phyloP scores from a whole-genome alignment of 2,113 vertebrate genomes.

The Machaerirhynchus nigripectus region DNA sequence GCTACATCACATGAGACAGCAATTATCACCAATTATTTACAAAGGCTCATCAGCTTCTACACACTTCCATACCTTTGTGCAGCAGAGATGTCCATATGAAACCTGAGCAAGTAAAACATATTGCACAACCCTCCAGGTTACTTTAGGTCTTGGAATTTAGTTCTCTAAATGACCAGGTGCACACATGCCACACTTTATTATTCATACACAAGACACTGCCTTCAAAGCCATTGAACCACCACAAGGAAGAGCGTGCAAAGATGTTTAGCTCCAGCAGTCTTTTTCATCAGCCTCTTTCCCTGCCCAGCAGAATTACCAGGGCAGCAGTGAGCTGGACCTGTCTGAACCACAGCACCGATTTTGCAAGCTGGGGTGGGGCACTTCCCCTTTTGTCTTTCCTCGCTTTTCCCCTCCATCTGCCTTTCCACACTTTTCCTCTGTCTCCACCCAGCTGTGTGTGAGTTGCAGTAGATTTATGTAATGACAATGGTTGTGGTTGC shows the following conservation, averaged over 20 bases:
- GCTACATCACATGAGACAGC: background rate
- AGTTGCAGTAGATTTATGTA: conserved; percentile 41
- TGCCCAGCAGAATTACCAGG: background rate
- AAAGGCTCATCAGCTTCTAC: background rate
- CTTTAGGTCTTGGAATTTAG: background rate
- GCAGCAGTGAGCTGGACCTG: background rate
- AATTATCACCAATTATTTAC: background rate
- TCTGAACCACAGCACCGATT: background rate
- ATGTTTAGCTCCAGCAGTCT: background rate
- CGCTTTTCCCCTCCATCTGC: background rate
- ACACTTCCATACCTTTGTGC: background rate
- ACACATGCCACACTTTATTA: background rate
- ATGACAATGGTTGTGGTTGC: conserved; percentile 15
- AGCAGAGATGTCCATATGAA: background rate
- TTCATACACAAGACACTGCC: background rate
- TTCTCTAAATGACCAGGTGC: background rate
- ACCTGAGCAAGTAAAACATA: background rate
- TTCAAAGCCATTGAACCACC: background rate
- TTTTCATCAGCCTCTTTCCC: background rate
- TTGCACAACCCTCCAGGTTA: background rate
- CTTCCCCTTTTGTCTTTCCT: conserved; percentile 52
- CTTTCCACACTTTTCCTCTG: conserved; percentile 18
- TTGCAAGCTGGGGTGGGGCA: conserved; percentile 55
- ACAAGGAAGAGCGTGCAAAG: background rate
- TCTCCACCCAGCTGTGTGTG: conserved; percentile 13